Conservation (phyloP, 2,888 invertebrate genomes). For the Platycnemis pennipes region DNA sequence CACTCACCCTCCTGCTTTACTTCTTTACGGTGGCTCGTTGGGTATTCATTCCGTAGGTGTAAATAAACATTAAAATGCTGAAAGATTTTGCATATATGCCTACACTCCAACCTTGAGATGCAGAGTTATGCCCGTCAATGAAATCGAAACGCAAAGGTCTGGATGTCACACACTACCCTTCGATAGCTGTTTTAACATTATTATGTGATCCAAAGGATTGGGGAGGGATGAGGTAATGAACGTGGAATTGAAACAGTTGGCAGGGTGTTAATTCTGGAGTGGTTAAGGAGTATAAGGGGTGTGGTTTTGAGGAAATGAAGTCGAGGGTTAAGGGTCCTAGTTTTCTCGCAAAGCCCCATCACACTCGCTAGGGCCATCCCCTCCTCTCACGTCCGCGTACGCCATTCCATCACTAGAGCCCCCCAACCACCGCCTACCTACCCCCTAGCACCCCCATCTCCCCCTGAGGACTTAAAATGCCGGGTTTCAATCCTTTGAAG, state of each 20-base stretch:
- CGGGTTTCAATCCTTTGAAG: conserved; percentile 29
- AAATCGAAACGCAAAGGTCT: too few species aligned
- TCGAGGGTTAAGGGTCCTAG: background rate
- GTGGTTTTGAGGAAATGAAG: background rate
- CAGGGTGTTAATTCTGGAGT: background rate
- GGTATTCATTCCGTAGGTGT: too few species aligned
- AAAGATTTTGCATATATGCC: too few species aligned
- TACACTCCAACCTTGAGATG: too few species aligned
- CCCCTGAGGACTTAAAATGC: background rate
- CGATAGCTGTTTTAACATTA: too few species aligned
- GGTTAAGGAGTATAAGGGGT: background rate
- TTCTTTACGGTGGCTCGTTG: too few species aligned
- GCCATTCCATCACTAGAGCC: background rate
- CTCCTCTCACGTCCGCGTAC: background rate
- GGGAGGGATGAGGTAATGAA: too few species aligned
- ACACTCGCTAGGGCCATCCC: background rate
- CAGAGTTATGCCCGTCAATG: too few species aligned
- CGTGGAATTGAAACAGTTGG: background rate
- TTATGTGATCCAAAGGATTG: too few species aligned
- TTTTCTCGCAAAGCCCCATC: background rate
- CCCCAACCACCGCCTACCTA: background rate
- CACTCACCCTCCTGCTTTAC: too few species aligned
- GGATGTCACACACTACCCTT: too few species aligned
- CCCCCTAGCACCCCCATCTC: background rate
- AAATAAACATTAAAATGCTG: too few species aligned